A percentile compares a stretch with the other conserved stretches of the same genome.
Conservation (phyloP, 2,113 vertebrate genomes). For the Semnornis frantzii region DNA sequence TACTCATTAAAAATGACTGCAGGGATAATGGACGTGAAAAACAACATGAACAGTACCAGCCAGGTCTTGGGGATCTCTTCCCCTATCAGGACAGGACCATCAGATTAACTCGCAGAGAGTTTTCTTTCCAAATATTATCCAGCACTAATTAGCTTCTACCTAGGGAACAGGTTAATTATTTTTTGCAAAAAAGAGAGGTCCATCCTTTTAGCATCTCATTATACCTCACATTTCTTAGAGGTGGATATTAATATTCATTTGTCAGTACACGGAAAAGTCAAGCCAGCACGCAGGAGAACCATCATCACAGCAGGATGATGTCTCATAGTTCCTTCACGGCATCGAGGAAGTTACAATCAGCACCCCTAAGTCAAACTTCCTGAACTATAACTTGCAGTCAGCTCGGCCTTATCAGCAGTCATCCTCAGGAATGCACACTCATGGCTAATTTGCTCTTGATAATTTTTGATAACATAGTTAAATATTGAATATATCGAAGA, state of each 20-base stretch:
- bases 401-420: not conserved
- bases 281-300: not conserved
- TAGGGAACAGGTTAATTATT: not conserved
- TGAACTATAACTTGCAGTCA: not conserved
- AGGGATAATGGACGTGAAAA: not conserved
- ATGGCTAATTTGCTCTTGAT: not conserved
- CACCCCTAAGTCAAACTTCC: slow-evolving; percentile 23
- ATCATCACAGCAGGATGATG: not conserved
- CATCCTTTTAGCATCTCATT: not conserved
- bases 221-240: not conserved
- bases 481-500: slow-evolving; percentile 37
- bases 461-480: slow-evolving; percentile 14
- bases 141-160: not conserved
- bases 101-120: not conserved
- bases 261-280: not conserved
- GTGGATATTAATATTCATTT: not conserved
- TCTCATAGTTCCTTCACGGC: not conserved
- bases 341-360: slow-evolving; percentile 19
- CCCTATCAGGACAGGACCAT: not conserved
- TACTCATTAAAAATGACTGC: not conserved
- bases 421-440: slow-evolving; percentile 23
- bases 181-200: not conserved
- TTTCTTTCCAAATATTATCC: not conserved
- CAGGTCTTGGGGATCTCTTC: not conserved
- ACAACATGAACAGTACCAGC: not conserved